Conservation (phyloP, 2,113 vertebrate genomes). For the Salvelinus fontinalis region DNA sequence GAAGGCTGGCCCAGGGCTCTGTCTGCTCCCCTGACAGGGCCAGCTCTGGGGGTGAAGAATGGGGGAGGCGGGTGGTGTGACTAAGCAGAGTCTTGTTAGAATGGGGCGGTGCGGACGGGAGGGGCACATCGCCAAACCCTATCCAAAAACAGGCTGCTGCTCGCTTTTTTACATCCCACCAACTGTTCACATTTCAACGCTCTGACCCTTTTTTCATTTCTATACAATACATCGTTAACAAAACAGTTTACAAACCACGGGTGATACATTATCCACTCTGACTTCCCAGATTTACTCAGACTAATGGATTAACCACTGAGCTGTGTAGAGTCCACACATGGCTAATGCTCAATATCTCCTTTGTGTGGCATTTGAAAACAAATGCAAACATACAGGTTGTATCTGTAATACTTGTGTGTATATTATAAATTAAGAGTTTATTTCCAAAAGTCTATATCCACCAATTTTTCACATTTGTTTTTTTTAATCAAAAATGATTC, state of each 20-base stretch:
- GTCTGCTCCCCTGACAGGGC: slow-evolving; percentile 36
- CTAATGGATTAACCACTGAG: slow-evolving; percentile 27
- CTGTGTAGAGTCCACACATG: not conserved
- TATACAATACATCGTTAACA: slow-evolving; percentile 87
- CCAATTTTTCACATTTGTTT: too few species aligned
- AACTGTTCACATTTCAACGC: slow-evolving; percentile 89
- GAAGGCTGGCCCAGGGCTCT: slow-evolving; percentile 26
- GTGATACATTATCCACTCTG: slow-evolving; percentile 51
- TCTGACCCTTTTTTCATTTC: slow-evolving; percentile 55
- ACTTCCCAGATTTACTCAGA: slow-evolving; percentile 45
- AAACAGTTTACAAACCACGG: slow-evolving; percentile 86
- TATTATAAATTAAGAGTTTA: too few species aligned
- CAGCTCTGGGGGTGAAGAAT: slow-evolving; percentile 74
- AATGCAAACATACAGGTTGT: slow-evolving; percentile 35
- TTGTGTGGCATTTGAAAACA: not conserved
- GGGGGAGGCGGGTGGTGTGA: slow-evolving; percentile 91
- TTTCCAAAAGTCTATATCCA: too few species aligned
- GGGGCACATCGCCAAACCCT: slow-evolving; percentile 60
- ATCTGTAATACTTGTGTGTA: not conserved
- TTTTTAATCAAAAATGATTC: too few species aligned
- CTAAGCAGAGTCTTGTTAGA: slow-evolving; percentile 83
- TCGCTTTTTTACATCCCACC: slow-evolving; percentile 77
- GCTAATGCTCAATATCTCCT: not conserved
- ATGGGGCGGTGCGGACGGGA: slow-evolving; percentile 64
- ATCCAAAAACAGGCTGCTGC: slow-evolving; percentile 79